A percentile compares a stretch with the other conserved stretches of the same genome.
Conservation (phyloP, 2,113 vertebrate species). For the Poicephalus gulielmi region DNA sequence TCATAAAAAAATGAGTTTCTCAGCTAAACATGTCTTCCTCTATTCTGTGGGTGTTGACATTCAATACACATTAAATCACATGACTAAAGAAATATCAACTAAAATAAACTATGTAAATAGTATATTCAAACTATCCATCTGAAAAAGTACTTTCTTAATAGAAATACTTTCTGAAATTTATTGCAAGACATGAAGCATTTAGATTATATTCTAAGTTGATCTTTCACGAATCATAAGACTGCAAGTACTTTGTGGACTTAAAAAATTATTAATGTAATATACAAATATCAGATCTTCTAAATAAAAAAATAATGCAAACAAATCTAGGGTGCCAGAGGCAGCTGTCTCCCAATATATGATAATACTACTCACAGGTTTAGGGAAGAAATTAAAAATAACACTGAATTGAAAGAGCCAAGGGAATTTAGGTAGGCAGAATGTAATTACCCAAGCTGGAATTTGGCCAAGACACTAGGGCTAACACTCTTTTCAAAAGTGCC, state of each 20-base stretch:
- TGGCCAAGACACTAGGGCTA: constrained; percentile 58
- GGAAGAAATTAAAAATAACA: constrained; percentile 34
- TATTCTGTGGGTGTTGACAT: background rate
- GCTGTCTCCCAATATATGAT: background rate
- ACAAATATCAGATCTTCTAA: background rate
- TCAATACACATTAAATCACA: background rate
- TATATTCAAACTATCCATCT: background rate
- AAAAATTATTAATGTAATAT: background rate
- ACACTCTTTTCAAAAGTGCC: constrained; percentile 61
- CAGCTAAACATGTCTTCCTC: background rate
- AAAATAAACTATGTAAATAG: background rate
- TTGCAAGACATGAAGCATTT: background rate
- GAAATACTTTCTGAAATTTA: background rate
- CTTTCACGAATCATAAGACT: background rate
- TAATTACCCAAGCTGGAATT: constrained; percentile 69
- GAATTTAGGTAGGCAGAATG: constrained; percentile 60
- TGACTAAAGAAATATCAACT: background rate
- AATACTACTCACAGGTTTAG: background rate
- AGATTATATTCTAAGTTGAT: background rate
- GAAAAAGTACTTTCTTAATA: background rate
- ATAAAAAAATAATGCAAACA: background rate
- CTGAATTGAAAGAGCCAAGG: constrained; percentile 30
- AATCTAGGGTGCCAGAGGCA: background rate
- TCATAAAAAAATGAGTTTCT: background rate
- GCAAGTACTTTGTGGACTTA: background rate